A percentile compares a stretch with the other conserved stretches of the same genome.
phyloP scores from a whole-genome alignment of 2,888 invertebrate genomes.

The Zygaena filipendulae region DNA sequence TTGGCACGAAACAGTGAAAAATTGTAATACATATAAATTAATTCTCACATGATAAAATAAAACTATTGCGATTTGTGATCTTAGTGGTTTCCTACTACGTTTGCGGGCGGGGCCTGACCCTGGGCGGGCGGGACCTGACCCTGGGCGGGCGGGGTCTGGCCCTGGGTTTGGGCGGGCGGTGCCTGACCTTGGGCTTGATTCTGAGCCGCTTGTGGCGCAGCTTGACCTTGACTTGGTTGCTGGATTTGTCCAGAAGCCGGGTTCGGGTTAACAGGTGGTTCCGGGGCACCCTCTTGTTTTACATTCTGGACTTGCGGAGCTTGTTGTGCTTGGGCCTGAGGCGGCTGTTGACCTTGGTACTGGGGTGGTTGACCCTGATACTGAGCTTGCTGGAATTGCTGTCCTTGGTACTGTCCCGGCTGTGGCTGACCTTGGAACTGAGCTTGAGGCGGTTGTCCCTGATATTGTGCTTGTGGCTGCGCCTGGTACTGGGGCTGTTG shows the following conservation, averaged over 20 bases:
- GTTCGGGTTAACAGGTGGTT: slow-evolving; percentile 17
- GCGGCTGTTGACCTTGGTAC: slow-evolving; percentile 14
- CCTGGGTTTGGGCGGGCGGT: slow-evolving; percentile 11
- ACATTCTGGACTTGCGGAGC: slow-evolving; percentile 15
- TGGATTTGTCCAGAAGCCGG: slow-evolving; percentile 16
- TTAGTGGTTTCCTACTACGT: background rate
- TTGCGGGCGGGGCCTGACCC: slow-evolving; percentile 4
- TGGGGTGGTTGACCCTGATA: slow-evolving; percentile 16
- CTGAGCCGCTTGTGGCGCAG: slow-evolving; percentile 15
- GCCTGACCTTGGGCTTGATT: slow-evolving; percentile 15
- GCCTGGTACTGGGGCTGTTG: slow-evolving; percentile 8
- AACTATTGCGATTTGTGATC: too few species aligned
- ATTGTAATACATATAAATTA: too few species aligned
- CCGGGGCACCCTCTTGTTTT: slow-evolving; percentile 17
- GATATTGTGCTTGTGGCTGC: slow-evolving; percentile 11
- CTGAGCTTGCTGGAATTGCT: slow-evolving; percentile 15
- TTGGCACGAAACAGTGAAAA: too few species aligned
- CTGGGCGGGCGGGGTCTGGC: slow-evolving; percentile 2
- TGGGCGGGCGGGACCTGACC: slow-evolving; percentile 11
- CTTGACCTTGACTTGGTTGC: slow-evolving; percentile 21
- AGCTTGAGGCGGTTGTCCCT: slow-evolving; percentile 9
- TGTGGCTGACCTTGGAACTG: slow-evolving; percentile 10
- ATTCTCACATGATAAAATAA: too few species aligned
- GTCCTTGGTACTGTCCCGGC: slow-evolving; percentile 15
- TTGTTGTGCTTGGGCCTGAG: slow-evolving; percentile 19